Percentiles rank a stretch among this genome's conserved stretches.
Conservation (phyloP, 2,888 invertebrate genomes). For the Gisinianus flammeolus region DNA sequence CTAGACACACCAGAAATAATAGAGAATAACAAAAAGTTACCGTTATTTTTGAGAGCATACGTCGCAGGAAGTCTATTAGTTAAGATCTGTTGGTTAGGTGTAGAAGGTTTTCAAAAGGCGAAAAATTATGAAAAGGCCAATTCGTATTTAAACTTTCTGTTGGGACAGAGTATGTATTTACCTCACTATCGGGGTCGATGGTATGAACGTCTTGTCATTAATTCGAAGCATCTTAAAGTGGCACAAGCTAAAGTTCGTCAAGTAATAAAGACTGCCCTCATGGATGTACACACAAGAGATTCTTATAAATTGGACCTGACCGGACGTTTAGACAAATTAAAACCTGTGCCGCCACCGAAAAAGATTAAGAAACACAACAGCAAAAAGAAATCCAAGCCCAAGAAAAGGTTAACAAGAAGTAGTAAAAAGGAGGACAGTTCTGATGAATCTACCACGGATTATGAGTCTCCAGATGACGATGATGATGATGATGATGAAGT, state of each 20-base stretch:
- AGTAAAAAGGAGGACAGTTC: neutral
- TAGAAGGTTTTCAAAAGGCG: conserved; percentile 64
- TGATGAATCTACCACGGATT: conserved; percentile 4
- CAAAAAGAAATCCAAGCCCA: conserved; percentile 21
- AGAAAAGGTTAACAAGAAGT: conserved; percentile 27
- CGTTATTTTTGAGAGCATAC: conserved; percentile 68
- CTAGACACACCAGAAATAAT: conserved; percentile 31
- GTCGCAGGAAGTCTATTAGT: conserved; percentile 66
- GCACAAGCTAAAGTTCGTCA: conserved; percentile 60
- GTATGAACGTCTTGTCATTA: conserved; percentile 70
- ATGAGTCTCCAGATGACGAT: conserved; percentile 8
- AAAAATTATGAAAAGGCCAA: conserved; percentile 65
- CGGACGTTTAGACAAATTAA: conserved; percentile 60
- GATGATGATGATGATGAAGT: neutral
- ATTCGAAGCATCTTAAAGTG: conserved; percentile 66
- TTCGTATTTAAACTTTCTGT: conserved; percentile 65
- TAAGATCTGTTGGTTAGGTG: conserved; percentile 62
- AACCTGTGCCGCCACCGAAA: neutral
- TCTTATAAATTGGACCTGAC: conserved; percentile 63
- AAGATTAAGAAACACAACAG: conserved; percentile 27
- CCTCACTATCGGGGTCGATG: conserved; percentile 65
- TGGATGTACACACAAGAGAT: conserved; percentile 61
- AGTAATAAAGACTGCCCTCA: conserved; percentile 60
- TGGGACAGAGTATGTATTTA: conserved; percentile 65
- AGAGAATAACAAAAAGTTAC: conserved; percentile 61